Percentiles rank a stretch among this genome's conserved stretches.
Evolutionary conservation across 2,113 vertebrate genomes (phyloP).

Genomic region (Rhea americana): DNA sequence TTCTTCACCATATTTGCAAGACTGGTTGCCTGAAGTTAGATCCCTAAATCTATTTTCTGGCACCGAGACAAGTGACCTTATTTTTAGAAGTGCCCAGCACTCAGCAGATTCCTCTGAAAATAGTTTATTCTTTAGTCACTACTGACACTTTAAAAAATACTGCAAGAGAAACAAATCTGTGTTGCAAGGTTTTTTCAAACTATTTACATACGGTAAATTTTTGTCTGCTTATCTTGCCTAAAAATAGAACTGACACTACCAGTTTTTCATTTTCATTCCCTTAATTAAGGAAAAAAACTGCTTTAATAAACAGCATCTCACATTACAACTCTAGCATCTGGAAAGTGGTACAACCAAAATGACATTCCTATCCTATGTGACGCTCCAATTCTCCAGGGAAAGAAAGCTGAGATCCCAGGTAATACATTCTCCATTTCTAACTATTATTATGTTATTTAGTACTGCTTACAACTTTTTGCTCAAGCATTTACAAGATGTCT

Average conservation of each 20-base stretch:
- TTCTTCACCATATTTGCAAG: not conserved
- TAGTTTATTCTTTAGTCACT: not conserved
- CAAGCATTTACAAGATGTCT: not conserved
- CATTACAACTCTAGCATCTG: not conserved
- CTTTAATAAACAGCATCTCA: not conserved
- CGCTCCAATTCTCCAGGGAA: not conserved
- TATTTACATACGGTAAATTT: not conserved
- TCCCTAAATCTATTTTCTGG: not conserved
- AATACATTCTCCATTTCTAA: not conserved
- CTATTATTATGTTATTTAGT: not conserved
- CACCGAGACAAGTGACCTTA: not conserved
- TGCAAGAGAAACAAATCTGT: not conserved
- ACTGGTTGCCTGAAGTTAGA: not conserved
- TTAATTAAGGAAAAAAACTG: not conserved
- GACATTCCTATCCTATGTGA: not conserved
- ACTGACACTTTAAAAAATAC: not conserved
- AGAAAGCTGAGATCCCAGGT: not conserved
- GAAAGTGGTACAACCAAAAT: not conserved
- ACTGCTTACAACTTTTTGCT: not conserved
- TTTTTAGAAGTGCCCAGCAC: not conserved
- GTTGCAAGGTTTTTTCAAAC: not conserved
- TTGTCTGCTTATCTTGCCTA: not conserved
- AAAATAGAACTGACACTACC: not conserved
- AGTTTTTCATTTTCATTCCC: not conserved
- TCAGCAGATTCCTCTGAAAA: not conserved